Conservation (phyloP, 2,113 vertebrate species). For the Scytalopus superciliaris region DNA sequence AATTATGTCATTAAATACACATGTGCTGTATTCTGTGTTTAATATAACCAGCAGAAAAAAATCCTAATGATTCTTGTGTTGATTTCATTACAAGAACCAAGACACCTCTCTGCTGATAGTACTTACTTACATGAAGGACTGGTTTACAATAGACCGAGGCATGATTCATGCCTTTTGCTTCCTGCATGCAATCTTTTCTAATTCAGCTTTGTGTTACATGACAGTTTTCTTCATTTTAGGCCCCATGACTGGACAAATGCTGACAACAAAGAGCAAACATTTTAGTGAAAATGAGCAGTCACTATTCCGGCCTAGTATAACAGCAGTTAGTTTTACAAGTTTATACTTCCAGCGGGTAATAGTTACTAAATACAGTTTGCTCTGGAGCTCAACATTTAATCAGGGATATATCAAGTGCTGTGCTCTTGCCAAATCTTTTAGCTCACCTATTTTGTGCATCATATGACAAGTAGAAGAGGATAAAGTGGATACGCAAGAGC, state of each 20-base stretch:
- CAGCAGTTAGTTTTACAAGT: neutral
- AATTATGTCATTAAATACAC: neutral
- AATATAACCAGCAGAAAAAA: neutral
- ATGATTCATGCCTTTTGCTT: neutral
- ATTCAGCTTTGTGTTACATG: neutral
- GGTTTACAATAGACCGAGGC: neutral
- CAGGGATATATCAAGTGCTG: neutral
- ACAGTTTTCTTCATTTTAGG: neutral
- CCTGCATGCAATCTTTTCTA: neutral
- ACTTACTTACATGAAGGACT: neutral
- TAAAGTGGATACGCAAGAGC: neutral
- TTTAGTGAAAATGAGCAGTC: neutral
- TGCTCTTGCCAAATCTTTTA: neutral
- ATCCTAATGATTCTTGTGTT: neutral
- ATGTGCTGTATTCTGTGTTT: neutral
- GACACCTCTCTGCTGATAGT: neutral
- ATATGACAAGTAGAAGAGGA: neutral
- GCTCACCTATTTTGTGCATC: neutral
- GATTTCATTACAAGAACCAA: neutral
- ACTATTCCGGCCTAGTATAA: neutral
- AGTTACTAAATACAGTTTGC: neutral
- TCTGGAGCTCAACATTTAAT: neutral
- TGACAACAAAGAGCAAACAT: neutral
- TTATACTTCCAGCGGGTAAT: neutral
- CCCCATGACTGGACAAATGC: neutral